Evolutionary conservation across 2,113 vertebrate genomes (phyloP).

Genomic region (Spea bombifrons): DNA sequence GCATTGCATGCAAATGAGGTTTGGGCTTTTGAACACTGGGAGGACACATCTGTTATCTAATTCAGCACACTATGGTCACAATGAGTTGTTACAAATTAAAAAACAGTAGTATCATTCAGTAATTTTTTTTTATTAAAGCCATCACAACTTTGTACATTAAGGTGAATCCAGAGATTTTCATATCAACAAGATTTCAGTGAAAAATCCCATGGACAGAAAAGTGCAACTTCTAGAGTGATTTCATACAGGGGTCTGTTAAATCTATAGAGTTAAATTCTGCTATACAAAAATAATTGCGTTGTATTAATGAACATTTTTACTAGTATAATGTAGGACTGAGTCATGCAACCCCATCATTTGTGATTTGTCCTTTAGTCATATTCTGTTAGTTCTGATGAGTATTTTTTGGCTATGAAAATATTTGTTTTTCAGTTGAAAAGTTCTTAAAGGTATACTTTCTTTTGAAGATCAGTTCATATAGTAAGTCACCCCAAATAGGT

Average conservation of each 20-base stretch:
- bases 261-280: constrained; percentile 21
- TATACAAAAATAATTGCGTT: not conserved
- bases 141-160: constrained; percentile 26
- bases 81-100: not conserved
- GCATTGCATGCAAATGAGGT: too few relatives aligned
- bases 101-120: not conserved
- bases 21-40: too few relatives aligned
- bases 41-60: too few relatives aligned
- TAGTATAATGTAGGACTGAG: not conserved
- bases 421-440: too few relatives aligned
- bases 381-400: too few relatives aligned
- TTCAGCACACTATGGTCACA: too few relatives aligned
- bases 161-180: constrained; percentile 21
- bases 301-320: constrained; percentile 12
- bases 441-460: too few relatives aligned
- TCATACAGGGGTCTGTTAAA: constrained; percentile 6
- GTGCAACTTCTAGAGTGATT: constrained; percentile 30
- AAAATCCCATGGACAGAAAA: constrained; percentile 26
- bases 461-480: too few relatives aligned
- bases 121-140: constrained; percentile 30
- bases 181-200: constrained; percentile 24
- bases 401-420: too few relatives aligned
- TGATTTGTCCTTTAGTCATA: too few relatives aligned
- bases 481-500: too few relatives aligned
- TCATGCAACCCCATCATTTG: not conserved